Conservation (phyloP, 2,113 vertebrate species). For the Dicaeum eximium region DNA sequence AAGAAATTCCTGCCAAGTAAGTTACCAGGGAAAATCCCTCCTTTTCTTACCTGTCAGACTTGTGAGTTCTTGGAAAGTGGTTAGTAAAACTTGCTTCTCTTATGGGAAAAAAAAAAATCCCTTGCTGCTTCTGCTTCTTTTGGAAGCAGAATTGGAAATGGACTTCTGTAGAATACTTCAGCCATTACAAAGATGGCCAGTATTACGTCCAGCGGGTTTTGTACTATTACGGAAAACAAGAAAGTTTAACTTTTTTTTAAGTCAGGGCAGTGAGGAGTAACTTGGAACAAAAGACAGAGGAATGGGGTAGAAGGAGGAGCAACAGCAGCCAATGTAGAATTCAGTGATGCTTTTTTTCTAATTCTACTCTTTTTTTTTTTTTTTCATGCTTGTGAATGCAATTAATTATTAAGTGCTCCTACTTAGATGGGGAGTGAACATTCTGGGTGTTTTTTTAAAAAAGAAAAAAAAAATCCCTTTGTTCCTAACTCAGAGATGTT, state of each 20-base stretch:
- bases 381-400: not conserved
- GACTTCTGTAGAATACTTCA: not conserved
- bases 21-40: not conserved
- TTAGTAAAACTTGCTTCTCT: not conserved
- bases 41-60: not conserved
- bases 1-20: conserved; percentile 76
- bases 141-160: too few species aligned
- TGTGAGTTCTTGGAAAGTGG: not conserved
- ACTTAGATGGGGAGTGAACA: accelerated
- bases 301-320: not conserved
- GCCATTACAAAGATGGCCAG: not conserved
- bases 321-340: not conserved
- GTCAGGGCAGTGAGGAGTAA: not conserved
- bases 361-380: not conserved
- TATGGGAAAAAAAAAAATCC: not conserved
- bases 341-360: not conserved
- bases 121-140: not conserved
- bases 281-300: not conserved
- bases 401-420: not conserved
- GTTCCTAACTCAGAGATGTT: not conserved
- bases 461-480: accelerated
- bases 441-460: not conserved
- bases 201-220: not conserved
- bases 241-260: not conserved
- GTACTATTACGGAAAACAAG: not conserved